These are phyloP conservation scores for Coregonus clupeaformis DNA, from an alignment of 2,113 vertebrate species.

Conservation along the genomic window DNA sequence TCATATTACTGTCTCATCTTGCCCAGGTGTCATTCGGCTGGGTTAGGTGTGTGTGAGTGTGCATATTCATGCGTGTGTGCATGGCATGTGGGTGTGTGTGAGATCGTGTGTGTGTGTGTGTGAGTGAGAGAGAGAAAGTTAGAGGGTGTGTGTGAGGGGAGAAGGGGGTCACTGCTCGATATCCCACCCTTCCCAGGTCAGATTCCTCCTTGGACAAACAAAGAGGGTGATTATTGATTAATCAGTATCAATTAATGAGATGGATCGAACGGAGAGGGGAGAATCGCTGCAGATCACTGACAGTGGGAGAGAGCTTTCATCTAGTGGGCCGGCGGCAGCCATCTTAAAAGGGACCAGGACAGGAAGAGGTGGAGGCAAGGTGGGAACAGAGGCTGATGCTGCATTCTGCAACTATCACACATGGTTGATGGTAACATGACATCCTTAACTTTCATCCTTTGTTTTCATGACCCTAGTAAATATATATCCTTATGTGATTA, in stretches of 20 bases:
- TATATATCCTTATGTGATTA: too few species aligned
- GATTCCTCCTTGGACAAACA: conserved; percentile 65
- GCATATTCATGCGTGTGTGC: neutral
- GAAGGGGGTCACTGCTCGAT: conserved; percentile 34
- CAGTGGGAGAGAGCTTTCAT: conserved; percentile 6
- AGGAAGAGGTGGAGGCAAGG: neutral
- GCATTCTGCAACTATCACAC: neutral
- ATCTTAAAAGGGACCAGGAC: conserved; percentile 22
- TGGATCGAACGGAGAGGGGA: conserved; percentile 60
- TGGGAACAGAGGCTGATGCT: conserved; percentile 19
- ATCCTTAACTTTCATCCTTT: neutral
- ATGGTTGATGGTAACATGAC: neutral
- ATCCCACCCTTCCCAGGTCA: conserved; percentile 49
- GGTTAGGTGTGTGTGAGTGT: conserved; percentile 22
- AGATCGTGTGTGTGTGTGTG: too few species aligned
- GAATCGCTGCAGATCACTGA: conserved; percentile 41
- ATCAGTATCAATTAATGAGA: conserved; percentile 71
- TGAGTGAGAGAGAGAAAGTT: too few species aligned
- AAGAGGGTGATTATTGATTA: conserved; percentile 70
- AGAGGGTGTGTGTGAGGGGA: neutral
- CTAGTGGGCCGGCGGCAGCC: conserved; percentile 10
- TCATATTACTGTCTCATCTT: neutral
- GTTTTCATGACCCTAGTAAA: too few species aligned
- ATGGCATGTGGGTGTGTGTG: neutral
- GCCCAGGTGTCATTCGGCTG: neutral